These are phyloP conservation scores for Otolemur garnettii DNA, from an alignment of 2,113 vertebrate genomes.

Conservation along the genomic window DNA sequence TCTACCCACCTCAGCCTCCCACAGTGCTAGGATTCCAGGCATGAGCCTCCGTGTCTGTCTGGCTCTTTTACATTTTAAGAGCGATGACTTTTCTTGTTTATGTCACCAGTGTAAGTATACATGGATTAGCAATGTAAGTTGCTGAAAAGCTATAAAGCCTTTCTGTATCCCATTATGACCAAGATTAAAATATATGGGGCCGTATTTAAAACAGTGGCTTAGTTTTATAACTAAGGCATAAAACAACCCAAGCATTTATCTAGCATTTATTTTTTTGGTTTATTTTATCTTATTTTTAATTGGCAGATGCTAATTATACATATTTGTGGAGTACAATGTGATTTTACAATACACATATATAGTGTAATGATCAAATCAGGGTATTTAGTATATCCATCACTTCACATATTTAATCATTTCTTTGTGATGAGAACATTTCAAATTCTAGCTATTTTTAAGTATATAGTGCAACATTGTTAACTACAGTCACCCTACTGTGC, in stretches of 20 bases:
- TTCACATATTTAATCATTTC: neutral
- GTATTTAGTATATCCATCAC: neutral
- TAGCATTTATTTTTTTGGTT: neutral
- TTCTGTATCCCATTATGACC: neutral
- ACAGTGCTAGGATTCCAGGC: no score
- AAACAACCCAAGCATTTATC: neutral
- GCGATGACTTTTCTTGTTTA: neutral
- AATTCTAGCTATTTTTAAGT: neutral
- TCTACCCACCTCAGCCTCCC: no score
- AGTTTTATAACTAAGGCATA: neutral
- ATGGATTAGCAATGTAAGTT: neutral
- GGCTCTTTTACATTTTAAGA: conserved; percentile 47
- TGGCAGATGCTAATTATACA: neutral
- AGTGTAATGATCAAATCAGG: neutral
- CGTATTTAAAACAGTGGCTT: neutral
- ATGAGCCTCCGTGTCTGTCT: no score
- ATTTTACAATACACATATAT: neutral
- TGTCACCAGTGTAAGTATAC: neutral
- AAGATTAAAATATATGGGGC: conserved; percentile 24
- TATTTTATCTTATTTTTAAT: neutral
- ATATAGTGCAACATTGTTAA: neutral
- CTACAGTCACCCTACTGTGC: neutral
- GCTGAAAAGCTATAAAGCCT: neutral
- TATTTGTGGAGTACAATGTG: neutral
- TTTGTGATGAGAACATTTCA: neutral